Evolutionary conservation across 2,888 invertebrate genomes (phyloP).

Genomic region (Loripinus fragilis): DNA sequence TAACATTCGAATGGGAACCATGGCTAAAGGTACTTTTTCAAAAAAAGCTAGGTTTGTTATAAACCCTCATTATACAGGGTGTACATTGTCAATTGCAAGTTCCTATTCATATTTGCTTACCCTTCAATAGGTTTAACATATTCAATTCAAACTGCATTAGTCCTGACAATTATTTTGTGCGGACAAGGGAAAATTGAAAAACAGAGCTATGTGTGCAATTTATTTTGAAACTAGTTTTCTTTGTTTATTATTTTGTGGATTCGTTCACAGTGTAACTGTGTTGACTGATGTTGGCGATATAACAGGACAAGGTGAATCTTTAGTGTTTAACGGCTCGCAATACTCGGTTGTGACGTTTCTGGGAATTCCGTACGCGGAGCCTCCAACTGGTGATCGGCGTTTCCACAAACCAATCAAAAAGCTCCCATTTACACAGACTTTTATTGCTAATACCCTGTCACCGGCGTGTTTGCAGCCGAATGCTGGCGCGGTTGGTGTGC

Average conservation of each 20-base stretch:
- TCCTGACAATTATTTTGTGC: no score
- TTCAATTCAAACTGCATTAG: no score
- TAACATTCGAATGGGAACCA: no score
- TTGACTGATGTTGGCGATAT: not conserved
- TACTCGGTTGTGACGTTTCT: not conserved
- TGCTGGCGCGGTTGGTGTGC: not conserved
- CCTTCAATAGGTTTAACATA: no score
- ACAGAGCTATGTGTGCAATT: no score
- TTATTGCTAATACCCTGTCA: not conserved
- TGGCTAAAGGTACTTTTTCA: no score
- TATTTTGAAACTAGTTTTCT: no score
- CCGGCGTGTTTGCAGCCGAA: not conserved
- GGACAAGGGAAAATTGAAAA: no score
- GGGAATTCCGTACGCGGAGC: not conserved
- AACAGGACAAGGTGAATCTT: not conserved
- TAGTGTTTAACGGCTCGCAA: not conserved
- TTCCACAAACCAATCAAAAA: not conserved
- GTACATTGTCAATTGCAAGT: no score
- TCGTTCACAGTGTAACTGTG: not conserved
- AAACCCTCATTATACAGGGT: no score
- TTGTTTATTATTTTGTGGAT: not conserved
- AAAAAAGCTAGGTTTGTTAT: no score
- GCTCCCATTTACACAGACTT: not conserved
- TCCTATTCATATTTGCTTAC: no score
- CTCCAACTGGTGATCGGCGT: not conserved